Evolutionary conservation across 2,888 invertebrate genomes (phyloP).

Genomic region (Hypselothyrea guttata): DNA sequence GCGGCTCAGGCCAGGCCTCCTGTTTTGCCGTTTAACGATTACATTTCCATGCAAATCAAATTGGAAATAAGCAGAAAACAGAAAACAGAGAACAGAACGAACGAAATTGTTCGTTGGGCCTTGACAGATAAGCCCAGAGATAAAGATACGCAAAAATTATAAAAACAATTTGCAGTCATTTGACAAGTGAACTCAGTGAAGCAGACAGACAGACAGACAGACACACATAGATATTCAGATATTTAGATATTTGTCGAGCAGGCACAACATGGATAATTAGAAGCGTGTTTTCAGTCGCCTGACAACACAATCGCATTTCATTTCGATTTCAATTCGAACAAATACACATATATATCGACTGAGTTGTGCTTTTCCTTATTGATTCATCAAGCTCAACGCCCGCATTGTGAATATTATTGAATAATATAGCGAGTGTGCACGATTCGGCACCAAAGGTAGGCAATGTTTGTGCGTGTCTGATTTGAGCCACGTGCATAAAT

Average conservation of each 20-base stretch:
- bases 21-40: conserved; percentile 42
- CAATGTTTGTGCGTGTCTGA: conserved; percentile 61
- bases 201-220: conserved; percentile 19
- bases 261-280: conserved; percentile 51
- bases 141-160: conserved; percentile 55
- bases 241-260: no score
- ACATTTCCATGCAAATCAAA: conserved; percentile 78
- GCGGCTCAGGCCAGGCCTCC: conserved; percentile 15
- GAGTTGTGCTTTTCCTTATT: conserved; percentile 21
- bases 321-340: conserved; percentile 6
- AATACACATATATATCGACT: conserved; percentile 12
- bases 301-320: conserved; percentile 8
- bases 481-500: conserved; percentile 61
- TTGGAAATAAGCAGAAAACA: conserved; percentile 53
- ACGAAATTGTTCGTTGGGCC: conserved; percentile 22
- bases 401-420: conserved; percentile 61
- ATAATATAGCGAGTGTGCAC: conserved; percentile 47
- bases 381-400: conserved; percentile 52
- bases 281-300: conserved; percentile 25
- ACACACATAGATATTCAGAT: no score
- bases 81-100: background rate
- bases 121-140: conserved; percentile 43
- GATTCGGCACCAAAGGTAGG: conserved; percentile 8
- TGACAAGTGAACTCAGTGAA: conserved; percentile 10
- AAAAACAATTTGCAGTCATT: conserved; percentile 69